Conservation (phyloP, 2,113 vertebrate species). For the Gymnocephalus cernua region DNA sequence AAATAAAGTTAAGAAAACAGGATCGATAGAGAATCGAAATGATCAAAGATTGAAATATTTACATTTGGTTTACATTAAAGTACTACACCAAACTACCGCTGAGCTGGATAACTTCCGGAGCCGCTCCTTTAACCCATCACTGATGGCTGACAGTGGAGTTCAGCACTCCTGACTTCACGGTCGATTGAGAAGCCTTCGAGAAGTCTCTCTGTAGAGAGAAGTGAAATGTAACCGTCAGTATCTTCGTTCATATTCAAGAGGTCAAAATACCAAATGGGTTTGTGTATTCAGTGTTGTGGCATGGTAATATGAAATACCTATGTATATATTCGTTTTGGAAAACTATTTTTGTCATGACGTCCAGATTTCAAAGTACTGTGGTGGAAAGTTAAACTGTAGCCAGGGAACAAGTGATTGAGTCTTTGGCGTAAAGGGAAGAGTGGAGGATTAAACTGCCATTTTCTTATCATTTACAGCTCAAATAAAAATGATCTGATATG, state of each 20-base stretch:
- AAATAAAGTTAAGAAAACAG: constrained; percentile 17
- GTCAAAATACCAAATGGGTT: neutral
- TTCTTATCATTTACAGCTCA: neutral
- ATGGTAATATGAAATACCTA: neutral
- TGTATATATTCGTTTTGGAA: neutral
- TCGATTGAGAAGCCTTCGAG: constrained; percentile 77
- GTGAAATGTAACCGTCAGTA: neutral
- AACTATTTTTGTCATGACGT: neutral
- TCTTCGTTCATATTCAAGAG: neutral
- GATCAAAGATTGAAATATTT: constrained; percentile 47
- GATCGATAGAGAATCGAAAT: neutral
- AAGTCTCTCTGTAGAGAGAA: constrained; percentile 78
- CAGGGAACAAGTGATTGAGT: neutral
- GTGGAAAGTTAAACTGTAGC: neutral
- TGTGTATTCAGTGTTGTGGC: neutral
- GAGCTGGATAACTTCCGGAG: constrained; percentile 4
- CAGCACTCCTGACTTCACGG: constrained; percentile 71
- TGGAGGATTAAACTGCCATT: neutral
- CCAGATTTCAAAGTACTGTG: neutral
- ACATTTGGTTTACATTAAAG: constrained; percentile 54
- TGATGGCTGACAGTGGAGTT: constrained; percentile 83
- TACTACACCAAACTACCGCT: neutral
- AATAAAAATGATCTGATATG: neutral
- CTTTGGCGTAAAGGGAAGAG: neutral
- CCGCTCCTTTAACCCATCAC: constrained; percentile 50